Evolutionary conservation across 2,888 invertebrate genomes (phyloP).

Genomic region (Vannuccia rotundouncinata): DNA sequence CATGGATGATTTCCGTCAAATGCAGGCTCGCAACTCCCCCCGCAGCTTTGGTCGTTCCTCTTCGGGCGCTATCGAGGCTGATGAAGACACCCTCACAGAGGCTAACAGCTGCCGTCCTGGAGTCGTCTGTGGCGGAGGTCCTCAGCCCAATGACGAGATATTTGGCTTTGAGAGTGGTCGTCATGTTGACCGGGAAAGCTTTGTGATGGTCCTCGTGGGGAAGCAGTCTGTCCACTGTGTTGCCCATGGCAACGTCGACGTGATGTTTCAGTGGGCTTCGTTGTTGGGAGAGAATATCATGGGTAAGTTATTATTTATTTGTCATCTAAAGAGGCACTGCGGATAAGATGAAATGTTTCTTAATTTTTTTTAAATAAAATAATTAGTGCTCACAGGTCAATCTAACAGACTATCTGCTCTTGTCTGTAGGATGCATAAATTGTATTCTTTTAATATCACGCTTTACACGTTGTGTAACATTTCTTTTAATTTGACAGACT

Average conservation of each 20-base stretch:
- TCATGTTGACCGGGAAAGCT: slow-evolving; percentile 31
- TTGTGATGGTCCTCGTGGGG: slow-evolving; percentile 31
- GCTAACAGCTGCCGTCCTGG: not conserved
- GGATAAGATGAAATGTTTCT: too few relatives aligned
- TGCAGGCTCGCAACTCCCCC: slow-evolving; percentile 1
- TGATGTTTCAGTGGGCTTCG: slow-evolving; percentile 33
- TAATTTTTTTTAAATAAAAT: too few relatives aligned
- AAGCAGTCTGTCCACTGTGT: slow-evolving; percentile 22
- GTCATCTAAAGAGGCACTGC: too few relatives aligned
- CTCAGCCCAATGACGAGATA: slow-evolving; percentile 20
- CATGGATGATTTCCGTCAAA: not conserved
- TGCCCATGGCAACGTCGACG: slow-evolving; percentile 25
- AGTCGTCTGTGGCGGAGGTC: not conserved
- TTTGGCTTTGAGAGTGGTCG: slow-evolving; percentile 30
- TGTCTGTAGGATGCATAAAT: too few relatives aligned
- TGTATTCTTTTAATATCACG: too few relatives aligned
- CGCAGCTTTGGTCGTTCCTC: not conserved
- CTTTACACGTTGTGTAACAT: too few relatives aligned
- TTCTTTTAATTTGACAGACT: too few relatives aligned
- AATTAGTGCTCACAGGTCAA: too few relatives aligned
- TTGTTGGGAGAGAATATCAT: not conserved
- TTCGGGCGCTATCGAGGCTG: not conserved
- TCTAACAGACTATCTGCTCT: too few relatives aligned
- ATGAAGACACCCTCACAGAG: slow-evolving; percentile 7
- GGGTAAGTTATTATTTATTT: slow-evolving; percentile 9